Percentiles rank a stretch among this genome's conserved stretches.
phyloP scores from a whole-genome alignment of 2,888 invertebrate species.

The Rapana venosa region DNA sequence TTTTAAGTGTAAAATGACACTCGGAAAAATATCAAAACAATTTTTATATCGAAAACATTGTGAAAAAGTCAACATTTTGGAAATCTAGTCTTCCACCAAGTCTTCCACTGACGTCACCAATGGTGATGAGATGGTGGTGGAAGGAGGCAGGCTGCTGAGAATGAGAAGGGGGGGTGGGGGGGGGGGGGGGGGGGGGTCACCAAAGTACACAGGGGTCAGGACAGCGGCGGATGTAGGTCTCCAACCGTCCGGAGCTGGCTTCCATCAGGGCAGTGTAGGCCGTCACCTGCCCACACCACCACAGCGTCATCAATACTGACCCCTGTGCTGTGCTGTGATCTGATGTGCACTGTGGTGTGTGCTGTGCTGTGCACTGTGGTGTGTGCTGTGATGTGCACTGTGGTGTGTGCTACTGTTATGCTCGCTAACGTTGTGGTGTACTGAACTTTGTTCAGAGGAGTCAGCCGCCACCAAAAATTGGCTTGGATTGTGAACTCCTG shows the following conservation, averaged over 20 bases:
- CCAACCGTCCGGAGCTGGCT: constrained; percentile 77
- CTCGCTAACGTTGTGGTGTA: too few species aligned
- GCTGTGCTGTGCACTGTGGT: too few species aligned
- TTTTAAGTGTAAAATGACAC: too few species aligned
- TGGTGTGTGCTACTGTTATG: too few species aligned
- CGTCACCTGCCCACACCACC: constrained; percentile 78
- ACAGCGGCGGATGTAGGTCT: constrained; percentile 80
- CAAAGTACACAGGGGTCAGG: constrained; percentile 81
- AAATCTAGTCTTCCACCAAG: background rate
- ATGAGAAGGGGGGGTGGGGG: background rate
- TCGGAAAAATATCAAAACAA: too few species aligned
- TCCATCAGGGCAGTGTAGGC: constrained; percentile 81
- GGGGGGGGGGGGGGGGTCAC: constrained; percentile 60
- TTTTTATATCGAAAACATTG: background rate
- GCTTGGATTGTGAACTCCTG: too few species aligned
- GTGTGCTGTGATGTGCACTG: too few species aligned
- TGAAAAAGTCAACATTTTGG: background rate
- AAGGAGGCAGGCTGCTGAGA: background rate
- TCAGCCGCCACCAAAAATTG: too few species aligned
- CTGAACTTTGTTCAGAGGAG: too few species aligned
- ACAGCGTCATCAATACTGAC: too few species aligned
- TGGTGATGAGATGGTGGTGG: background rate
- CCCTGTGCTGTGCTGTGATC: too few species aligned
- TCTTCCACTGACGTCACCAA: background rate
- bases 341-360: too few species aligned